Evolutionary conservation across 1,140 invertebrate genomes (phyloP), one percentile per base, ranked within the genome.

Genomic region (Drosophila lowei): DNA sequence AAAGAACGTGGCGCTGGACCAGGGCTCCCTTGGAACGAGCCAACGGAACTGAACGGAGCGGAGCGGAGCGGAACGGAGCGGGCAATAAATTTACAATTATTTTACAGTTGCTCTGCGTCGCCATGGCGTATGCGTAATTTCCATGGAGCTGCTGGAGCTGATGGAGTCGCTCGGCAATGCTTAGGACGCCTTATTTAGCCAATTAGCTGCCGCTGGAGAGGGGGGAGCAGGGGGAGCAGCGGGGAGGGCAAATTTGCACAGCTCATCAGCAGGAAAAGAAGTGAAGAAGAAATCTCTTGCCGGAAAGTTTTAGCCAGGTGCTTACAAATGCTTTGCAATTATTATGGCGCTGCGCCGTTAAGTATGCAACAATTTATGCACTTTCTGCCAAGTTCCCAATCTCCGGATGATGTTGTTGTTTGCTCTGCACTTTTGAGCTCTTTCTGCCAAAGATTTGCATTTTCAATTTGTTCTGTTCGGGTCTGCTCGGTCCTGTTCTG

Each of bases 371-470:
- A 78, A 77, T 88, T 86, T 84, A 84, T 84, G 60, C 80, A 86
- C 67, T 77, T 78, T 68, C 60, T 46, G 43, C 63, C 9, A 21
- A 25, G 16, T 46, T 30, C 15, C 2, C 49, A 65, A 52, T 48
- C 49, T 38, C 8, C 21, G 38, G 38, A 46, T 15, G 23, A 16
- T 42, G 16, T 50, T 13, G 44, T 72, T 86, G 78, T 86, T 81
- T 88, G 55, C 85, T 81, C 81, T 88, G 77, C 81, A 85, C 73
- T 85, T 85, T 85, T 77, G 81, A 81, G 81, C 77, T 77, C 34
- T 38, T 38, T 38, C 68, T 85, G 61, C 64, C 73, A 75, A 77
- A 86, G 81, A 85, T 85, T 85, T 85, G 68, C 81, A 86, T 86
- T 85, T 88, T 88, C 83, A 86, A 86, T 86, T 88, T 75, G 54